Evolutionary conservation across 2,888 invertebrate genomes (phyloP), one percentile per base, ranked within the genome.

Genomic region (Cryptocheilus praepositus): DNA sequence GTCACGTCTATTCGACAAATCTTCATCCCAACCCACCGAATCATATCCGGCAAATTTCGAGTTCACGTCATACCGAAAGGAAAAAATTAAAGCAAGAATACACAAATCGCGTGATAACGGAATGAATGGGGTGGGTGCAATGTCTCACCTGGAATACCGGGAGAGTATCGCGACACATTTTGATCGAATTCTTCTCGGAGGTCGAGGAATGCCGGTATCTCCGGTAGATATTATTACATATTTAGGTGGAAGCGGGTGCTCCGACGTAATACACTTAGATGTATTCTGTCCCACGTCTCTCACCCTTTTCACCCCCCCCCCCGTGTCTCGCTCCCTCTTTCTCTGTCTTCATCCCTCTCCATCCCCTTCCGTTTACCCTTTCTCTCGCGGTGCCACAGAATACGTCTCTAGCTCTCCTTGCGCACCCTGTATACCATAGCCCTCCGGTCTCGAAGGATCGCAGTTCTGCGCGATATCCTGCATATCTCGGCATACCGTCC

Each of bases 401-500:
- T 75, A 75, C 71, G 71, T 77, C 71, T 74, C 68, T 61, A 63
- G 73, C 70, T 74, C 70, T 61, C 64, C 65, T 71, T 63, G 55
- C 71, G 61, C 62, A 44, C 68, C 59, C 57, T 69, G 56, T 66
- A 56, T 66, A 56, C 57, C 67, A 53, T 57, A 64, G 51, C 68
- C 53, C 55, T 62, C 71, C 67, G 70, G 69, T 62, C 77, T 75
- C 80, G 74, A 79, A 79, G 79, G 79, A 79, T 80, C 77, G 77
- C 80, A 77, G 79, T 80, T 80, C 79, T 80, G 80, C 80, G 80
- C 80, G 79, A 79, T 79, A 83, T 84, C 80, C 74, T 77, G 83
- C 84, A 84, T 84, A 84, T 83, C 82, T 84, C 76, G 79, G 81
- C 82, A 84, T 84, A 83, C 85, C 84, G 80, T 74, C 78, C 77